Percentiles rank a stretch among this genome's conserved stretches.
Evolutionary conservation across 2,888 invertebrate genomes (phyloP).

Genomic region (Camponotus fellah): DNA sequence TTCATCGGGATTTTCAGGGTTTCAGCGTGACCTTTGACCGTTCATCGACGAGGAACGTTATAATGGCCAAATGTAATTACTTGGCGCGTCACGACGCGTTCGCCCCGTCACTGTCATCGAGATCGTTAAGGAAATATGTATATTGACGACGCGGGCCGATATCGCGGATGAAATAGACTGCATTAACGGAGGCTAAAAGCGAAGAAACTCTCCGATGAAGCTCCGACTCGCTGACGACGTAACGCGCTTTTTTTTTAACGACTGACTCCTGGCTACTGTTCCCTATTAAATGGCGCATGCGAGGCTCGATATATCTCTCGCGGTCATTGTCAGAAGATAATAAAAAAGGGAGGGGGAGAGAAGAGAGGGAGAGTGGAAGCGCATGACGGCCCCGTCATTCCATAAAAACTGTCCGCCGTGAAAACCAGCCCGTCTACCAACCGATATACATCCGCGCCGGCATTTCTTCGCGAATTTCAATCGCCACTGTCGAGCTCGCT

Average conservation of each 20-base stretch:
- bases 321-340: constrained; percentile 66
- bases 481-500: constrained; percentile 77
- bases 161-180: constrained; percentile 49
- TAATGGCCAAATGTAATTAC: constrained; percentile 49
- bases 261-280: constrained; percentile 54
- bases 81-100: constrained; percentile 46
- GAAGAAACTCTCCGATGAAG: constrained; percentile 61
- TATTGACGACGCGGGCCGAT: constrained; percentile 32
- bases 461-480: constrained; percentile 82
- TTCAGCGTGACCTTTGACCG: constrained; percentile 37
- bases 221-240: constrained; percentile 50
- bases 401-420: constrained; percentile 67
- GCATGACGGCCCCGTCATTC: constrained; percentile 56
- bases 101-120: constrained; percentile 45
- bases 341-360: constrained; percentile 26
- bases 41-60: constrained; percentile 31
- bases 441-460: constrained; percentile 67
- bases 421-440: constrained; percentile 61
- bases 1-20: constrained; percentile 12
- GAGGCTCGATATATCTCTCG: constrained; percentile 59
- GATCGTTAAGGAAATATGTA: constrained; percentile 49
- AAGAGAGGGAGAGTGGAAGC: constrained; percentile 17
- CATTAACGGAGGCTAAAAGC: constrained; percentile 56
- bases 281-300: constrained; percentile 58
- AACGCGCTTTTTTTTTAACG: constrained; percentile 60